Base-by-base conservation (phyloP, 2,888 invertebrate genomes). In the Limnephilus rhombicus region DNA sequence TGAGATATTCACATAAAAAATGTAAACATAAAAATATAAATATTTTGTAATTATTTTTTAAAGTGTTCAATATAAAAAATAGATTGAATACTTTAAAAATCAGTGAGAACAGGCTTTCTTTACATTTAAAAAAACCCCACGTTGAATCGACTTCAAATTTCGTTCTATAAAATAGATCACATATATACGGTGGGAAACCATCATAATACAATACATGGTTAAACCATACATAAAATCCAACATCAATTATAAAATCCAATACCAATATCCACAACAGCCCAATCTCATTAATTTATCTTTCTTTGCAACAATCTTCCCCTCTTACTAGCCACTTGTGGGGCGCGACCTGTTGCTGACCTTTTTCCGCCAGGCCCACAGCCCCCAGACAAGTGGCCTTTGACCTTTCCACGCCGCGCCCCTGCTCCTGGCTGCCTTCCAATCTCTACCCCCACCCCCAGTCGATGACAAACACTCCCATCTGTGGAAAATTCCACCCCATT, bases 271-370 rank as follows among this genome's bases (percentile, higher is more conserved):
- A 68, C 7, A 68, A 7, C n/a, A 68, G 53, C 18, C 24, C 53
- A 68, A n/a, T 68, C 68, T 68, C 24, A 9, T 68, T 68, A 68
- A 24, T 68, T 68, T 24, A 68, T n/a, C 24, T 4, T 15, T 9
- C 7, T 68, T 68, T n/a, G 68, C n/a, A 68, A 68, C 24, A 9
- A 68, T 68, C 41, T 45, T 18, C 49, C 31, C n/a, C 29, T 49
- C 31, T 31, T 80, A 29, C 2, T 7, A 68, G 80, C 88, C 83
- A 90, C 90, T 90, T 90, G 90, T 90, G 68, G 90, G 90, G 37
- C 83, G 90, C 90, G 89, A 92, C 92, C 92, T 90, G 92, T 92
- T 92, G 92, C 82, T 81, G 89, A 92, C 68, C 89, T 91, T 85
- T 53, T 80, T 80, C 82, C 37, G 80, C 86, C 86, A 37, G 29